These are phyloP conservation scores for Rhabdornis inornatus DNA, from an alignment of 2,113 vertebrate genomes.

Conservation along the genomic window DNA sequence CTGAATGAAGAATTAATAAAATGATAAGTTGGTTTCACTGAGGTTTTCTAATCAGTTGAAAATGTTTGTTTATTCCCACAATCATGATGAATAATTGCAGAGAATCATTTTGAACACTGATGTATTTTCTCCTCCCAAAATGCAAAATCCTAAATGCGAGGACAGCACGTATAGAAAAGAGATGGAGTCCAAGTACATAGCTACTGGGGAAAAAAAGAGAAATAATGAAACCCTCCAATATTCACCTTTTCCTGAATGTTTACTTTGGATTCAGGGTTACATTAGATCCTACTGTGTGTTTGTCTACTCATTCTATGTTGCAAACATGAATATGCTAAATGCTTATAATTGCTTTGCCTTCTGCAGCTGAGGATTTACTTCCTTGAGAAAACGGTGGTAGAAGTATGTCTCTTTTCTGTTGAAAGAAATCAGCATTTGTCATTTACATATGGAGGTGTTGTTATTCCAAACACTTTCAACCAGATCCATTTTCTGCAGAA, in stretches of 20 bases:
- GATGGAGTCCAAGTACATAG: not conserved
- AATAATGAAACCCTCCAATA: not conserved
- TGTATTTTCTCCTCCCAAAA: not conserved
- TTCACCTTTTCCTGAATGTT: not conserved
- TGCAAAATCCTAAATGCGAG: not conserved
- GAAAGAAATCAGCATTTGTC: not conserved
- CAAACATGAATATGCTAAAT: not conserved
- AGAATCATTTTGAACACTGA: not conserved
- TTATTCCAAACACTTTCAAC: not conserved
- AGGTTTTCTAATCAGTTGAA: constrained; percentile 22
- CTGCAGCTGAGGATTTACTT: not conserved
- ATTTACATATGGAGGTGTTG: not conserved
- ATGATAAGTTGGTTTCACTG: constrained; percentile 14
- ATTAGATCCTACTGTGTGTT: not conserved
- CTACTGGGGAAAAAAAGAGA: not conserved
- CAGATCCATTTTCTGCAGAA: not conserved
- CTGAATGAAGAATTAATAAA: not conserved
- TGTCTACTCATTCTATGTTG: not conserved
- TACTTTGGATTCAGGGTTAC: not conserved
- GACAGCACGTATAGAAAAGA: not conserved
- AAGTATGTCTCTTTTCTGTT: not conserved
- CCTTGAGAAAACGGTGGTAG: not conserved
- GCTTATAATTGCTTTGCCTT: not conserved
- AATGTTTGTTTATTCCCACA: not conserved
- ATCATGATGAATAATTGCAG: not conserved